These are phyloP conservation scores for Centroberyx gerrardi DNA, from an alignment of 2,797 vertebrate genomes.

Conservation along the genomic window DNA sequence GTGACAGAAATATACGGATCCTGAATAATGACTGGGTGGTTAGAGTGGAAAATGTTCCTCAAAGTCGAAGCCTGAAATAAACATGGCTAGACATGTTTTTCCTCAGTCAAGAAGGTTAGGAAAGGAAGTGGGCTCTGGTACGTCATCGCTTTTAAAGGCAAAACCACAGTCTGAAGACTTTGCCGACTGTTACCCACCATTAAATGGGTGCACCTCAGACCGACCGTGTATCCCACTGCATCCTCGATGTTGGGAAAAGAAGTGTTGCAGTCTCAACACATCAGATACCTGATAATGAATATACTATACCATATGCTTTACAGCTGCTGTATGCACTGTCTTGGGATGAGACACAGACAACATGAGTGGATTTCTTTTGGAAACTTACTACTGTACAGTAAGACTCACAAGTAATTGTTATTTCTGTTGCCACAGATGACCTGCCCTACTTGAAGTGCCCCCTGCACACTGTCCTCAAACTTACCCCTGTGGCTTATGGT, in stretches of 20 bases:
- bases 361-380: not conserved
- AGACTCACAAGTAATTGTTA: conserved; percentile 1
- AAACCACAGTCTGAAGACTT: conserved; percentile 38
- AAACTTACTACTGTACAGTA: not conserved
- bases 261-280: not conserved
- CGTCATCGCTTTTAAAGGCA: conserved; percentile 15
- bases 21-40: not conserved
- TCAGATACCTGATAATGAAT: not conserved
- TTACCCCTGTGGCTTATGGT: conserved; percentile 97
- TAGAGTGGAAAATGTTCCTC: conserved; percentile 26
- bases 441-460: conserved; percentile 94
- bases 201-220: conserved; percentile 43
- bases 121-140: conserved; percentile 44
- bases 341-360: not conserved
- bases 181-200: conserved; percentile 7
- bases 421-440: conserved; percentile 85
- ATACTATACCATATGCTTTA: not conserved
- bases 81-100: not conserved
- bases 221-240: not conserved
- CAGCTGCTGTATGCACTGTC: not conserved
- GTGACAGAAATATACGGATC: not conserved
- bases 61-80: conserved; percentile 35
- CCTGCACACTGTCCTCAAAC: conserved; percentile 93
- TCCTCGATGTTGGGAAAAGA: not conserved
- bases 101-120: not conserved